Evolutionary conservation across 2,888 invertebrate species (phyloP).

Genomic region (Micropterix aruncella): DNA sequence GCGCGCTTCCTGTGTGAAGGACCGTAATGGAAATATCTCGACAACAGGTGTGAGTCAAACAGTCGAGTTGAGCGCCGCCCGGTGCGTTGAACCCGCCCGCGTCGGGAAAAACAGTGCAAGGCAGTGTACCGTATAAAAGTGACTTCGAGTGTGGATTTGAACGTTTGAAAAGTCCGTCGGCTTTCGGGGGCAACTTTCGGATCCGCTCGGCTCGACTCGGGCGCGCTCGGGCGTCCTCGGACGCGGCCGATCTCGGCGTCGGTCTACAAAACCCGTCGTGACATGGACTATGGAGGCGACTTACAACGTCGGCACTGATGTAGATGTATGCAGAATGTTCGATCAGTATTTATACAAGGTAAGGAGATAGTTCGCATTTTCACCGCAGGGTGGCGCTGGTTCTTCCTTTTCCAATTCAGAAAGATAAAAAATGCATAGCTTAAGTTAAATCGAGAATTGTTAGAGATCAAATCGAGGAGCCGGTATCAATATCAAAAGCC

Average conservation of each 20-base stretch:
- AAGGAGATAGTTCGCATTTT: conserved; percentile 14
- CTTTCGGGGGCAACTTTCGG: neutral
- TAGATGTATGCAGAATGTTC: conserved; percentile 47
- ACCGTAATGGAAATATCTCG: conserved; percentile 15
- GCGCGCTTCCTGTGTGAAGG: conserved; percentile 20
- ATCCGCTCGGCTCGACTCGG: conserved; percentile 6
- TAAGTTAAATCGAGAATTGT: no score
- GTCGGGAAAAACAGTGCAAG: no score
- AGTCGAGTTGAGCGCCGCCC: no score
- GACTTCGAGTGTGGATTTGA: conserved; percentile 17
- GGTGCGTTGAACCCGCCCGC: no score
- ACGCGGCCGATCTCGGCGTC: conserved; percentile 2
- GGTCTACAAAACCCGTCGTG: conserved; percentile 22
- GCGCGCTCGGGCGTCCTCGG: conserved; percentile 30
- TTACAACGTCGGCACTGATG: conserved; percentile 43
- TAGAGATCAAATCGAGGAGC: no score
- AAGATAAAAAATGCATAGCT: no score
- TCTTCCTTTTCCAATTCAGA: no score
- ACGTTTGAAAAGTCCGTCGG: neutral
- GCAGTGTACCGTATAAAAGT: no score
- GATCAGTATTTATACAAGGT: conserved; percentile 54
- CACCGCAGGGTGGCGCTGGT: neutral
- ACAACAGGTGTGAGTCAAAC: no score
- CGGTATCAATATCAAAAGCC: no score
- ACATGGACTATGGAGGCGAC: conserved; percentile 48